Percentiles rank a stretch among this genome's conserved stretches.
These are phyloP conservation scores for Suricata suricatta DNA, from an alignment of 2,113 vertebrate genomes.

Conservation along the genomic window DNA sequence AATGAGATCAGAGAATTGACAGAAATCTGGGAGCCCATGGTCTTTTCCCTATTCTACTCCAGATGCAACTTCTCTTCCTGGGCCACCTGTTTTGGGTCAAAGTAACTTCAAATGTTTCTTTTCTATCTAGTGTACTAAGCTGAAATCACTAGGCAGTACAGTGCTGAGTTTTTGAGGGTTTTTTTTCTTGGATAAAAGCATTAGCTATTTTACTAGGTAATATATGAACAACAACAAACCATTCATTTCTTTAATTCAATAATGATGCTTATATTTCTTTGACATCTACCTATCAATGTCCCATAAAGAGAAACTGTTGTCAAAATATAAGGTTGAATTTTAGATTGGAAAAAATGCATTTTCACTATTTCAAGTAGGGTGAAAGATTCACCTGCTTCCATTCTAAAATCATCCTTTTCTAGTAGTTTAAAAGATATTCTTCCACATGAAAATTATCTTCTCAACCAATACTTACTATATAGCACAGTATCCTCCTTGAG, in stretches of 20 bases:
- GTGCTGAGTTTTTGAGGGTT: background rate
- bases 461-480: background rate
- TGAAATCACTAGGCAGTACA: background rate
- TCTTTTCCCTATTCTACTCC: background rate
- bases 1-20: background rate
- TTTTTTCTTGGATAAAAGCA: constrained; percentile 5
- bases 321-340: constrained; percentile 29
- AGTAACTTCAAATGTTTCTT: background rate
- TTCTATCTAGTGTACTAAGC: background rate
- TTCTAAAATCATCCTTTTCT: background rate
- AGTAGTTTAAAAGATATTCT: constrained; percentile 27
- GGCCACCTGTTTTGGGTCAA: background rate
- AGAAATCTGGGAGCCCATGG: background rate
- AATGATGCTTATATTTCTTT: background rate
- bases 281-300: background rate
- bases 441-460: constrained; percentile 29
- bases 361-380: background rate
- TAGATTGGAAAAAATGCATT: background rate
- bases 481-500: background rate
- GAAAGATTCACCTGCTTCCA: background rate
- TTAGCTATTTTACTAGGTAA: constrained; percentile 21
- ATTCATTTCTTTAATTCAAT: background rate
- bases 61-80: background rate
- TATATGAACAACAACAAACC: constrained; percentile 22
- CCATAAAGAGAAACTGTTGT: constrained; percentile 36